Base-by-base conservation (phyloP, 2,113 vertebrate genomes). In the Myrmecobius fasciatus region DNA sequence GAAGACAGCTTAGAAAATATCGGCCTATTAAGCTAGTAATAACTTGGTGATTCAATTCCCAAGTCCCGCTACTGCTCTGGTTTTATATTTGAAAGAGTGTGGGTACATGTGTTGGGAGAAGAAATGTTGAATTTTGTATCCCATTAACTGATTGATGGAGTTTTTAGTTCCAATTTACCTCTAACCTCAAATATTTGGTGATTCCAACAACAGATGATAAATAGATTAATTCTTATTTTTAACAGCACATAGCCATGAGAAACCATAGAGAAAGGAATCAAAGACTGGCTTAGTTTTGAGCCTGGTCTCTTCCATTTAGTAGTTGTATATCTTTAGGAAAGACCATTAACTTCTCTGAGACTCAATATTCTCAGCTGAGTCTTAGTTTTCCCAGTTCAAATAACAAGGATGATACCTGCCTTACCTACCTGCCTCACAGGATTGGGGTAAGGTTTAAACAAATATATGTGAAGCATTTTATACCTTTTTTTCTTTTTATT, bases 91-190 rank as follows among this genome's bases (percentile, higher is more conserved):
- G 20, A 8, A 53, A 26, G 67, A 43, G 31, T 91, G 43, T 89
- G 52, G 75, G 52, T 0, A 0, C 51, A 49, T 75, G 14, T 46
- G 89, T 91, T 51, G 91, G 52, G 5, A 22, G 47, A 12, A 46
- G 46, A 75, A 67, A 31, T 53, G 47, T 52, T 93, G 88, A n/a
- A 92, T 94, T 93, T 90, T 54, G 17, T 1, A 53, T 95, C 94
- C 95, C 90, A 97, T 67, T 3, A 92, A 53, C 94, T 91, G 43
- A 43, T 75, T 89, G 26, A 52, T 93, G 43, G 10, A 91, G 8
- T 93, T 96, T 91, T 48, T 20, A 92, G 89, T 22, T 94, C 8
- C 43, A 43, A 46, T 93, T 94, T 91, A 89, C 89, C 49, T 89
- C 49, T 93, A 36, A 92, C 43, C 83, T 46, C 46, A 83, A 8